Evolutionary conservation across 1,140 invertebrate genomes (phyloP).

Genomic region (Polypedilum pembai): DNA sequence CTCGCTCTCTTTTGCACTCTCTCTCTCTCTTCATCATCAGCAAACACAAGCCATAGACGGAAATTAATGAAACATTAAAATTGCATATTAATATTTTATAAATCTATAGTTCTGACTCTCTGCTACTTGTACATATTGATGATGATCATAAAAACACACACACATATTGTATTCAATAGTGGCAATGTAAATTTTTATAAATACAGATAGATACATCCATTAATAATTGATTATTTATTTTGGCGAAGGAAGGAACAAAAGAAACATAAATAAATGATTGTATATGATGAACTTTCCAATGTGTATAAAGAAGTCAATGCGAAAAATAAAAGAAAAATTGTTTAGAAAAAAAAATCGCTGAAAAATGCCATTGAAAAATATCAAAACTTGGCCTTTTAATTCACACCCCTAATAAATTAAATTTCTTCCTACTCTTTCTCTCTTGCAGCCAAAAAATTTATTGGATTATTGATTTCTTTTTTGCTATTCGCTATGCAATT

Average conservation of each 20-base stretch:
- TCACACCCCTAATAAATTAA: no score
- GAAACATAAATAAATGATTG: slow-evolving; percentile 8
- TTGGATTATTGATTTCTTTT: no score
- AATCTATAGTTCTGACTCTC: no score
- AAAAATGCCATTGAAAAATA: slow-evolving; percentile 4
- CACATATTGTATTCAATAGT: neutral
- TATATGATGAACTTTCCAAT: neutral
- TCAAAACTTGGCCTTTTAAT: no score
- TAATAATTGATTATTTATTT: slow-evolving; percentile 16
- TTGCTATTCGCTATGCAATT: no score
- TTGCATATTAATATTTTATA: neutral
- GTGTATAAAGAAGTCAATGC: neutral
- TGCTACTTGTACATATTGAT: no score
- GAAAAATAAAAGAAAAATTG: slow-evolving; percentile 13
- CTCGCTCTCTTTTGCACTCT: neutral
- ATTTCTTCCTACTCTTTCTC: no score
- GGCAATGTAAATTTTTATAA: slow-evolving; percentile 18
- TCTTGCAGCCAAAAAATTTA: no score
- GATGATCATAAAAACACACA: no score
- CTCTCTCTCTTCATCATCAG: neutral
- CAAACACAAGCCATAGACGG: neutral
- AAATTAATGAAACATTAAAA: slow-evolving; percentile 20
- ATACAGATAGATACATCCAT: neutral
- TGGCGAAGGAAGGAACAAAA: neutral
- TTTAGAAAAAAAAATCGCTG: neutral